Evolutionary conservation across 2,888 invertebrate species (phyloP), one percentile per base, ranked within the genome.

Genomic region (Eupithecia subumbrata): DNA sequence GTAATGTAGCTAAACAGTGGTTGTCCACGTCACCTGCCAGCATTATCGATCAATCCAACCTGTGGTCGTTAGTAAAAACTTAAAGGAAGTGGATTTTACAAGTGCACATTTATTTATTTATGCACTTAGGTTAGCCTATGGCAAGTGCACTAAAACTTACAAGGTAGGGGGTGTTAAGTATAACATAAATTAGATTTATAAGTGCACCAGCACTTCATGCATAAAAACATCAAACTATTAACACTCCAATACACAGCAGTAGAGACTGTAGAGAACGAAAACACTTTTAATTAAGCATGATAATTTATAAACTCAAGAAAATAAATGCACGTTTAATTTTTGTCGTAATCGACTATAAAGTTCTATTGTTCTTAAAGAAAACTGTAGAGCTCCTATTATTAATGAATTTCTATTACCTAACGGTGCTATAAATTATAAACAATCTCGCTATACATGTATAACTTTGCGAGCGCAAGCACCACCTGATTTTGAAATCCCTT

Each of bases 401-500:
- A 22, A 60, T 60, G 5, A 11, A 22, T 12, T 56, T n/a, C 0
- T 52, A 52, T 56, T 25, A 25, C 12, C 1, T 60, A 60, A 25
- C 5, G n/a, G n/a, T 52, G n/a, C 22, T 56, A 56, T 52, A n/a
- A 52, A 2, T 52, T n/a, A 52, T 56, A 56, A 56, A 56, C 11
- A 56, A 22, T 56, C 1, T n/a, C 52, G 22, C 3, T 12, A 12
- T 56, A 22, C 22, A 22, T 22, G 12, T 56, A 22, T 22, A 22
- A 11, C 22, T 56, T 56, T 56, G 56, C 56, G 56, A 56, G 22
- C 8, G 52, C n/a, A 52, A 52, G 9, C n/a, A n/a, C n/a, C 56
- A 60, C 60, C 60, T 60, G 25, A 60, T 60, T 60, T 60, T 25
- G 25, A 60, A 60, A 60, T 60, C 25, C 25, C 60, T 60, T 56